These are phyloP conservation scores for Drosophila sturtevanti DNA, from an alignment of 1,140 invertebrate genomes.

Conservation along the genomic window DNA sequence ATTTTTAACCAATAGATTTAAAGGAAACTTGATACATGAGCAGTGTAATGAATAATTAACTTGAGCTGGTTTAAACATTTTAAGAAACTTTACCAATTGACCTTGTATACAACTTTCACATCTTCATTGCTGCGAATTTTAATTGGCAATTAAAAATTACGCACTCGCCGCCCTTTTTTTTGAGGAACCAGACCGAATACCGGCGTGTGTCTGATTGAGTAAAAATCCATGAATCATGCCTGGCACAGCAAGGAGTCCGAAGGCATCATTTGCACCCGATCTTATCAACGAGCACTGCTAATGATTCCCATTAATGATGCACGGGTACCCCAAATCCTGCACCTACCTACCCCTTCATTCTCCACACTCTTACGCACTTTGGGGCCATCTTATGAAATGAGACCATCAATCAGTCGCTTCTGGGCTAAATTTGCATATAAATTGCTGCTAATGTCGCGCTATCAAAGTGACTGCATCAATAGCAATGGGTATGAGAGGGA, in stretches of 20 bases:
- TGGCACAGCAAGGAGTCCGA: conserved; percentile 18
- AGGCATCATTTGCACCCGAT: conserved; percentile 74
- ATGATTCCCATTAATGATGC: conserved; percentile 80
- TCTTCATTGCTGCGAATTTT: conserved; percentile 61
- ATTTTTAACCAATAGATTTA: background rate
- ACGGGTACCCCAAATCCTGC: conserved; percentile 27
- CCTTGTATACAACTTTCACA: conserved; percentile 65
- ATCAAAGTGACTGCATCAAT: conserved; percentile 81
- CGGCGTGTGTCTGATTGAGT: conserved; percentile 2
- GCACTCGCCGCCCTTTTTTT: conserved; percentile 57
- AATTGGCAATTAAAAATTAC: conserved; percentile 78
- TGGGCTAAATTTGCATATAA: conserved; percentile 78
- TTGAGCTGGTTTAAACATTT: background rate
- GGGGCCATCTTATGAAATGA: conserved; percentile 65
- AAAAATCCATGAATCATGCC: conserved; percentile 48
- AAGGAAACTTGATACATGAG: no score
- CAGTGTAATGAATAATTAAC: no score
- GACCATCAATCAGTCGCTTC: conserved; percentile 69
- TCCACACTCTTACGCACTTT: conserved; percentile 27
- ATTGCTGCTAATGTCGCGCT: conserved; percentile 82
- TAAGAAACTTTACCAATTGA: no score
- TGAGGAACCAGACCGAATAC: conserved; percentile 6
- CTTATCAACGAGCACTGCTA: conserved; percentile 73
- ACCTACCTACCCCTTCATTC: conserved; percentile 11
- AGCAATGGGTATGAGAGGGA: background rate